phyloP scores from a whole-genome alignment of 2,797 vertebrate species.

The Falco rusticolus region DNA sequence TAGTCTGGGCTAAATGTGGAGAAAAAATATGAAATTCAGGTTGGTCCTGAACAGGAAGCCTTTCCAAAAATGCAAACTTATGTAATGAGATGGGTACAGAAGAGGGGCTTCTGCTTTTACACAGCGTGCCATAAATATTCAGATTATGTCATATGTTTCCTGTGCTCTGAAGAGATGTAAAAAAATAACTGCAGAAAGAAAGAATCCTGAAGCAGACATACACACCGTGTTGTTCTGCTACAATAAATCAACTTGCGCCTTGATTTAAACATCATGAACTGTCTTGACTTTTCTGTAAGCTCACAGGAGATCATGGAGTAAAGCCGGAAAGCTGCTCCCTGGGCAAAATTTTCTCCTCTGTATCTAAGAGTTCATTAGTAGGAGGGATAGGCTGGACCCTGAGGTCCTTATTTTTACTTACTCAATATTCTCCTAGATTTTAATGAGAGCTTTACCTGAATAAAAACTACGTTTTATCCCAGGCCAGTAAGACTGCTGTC shows the following conservation, averaged over 20 bases:
- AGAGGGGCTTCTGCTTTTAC: constrained; percentile 47
- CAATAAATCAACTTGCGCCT: background rate
- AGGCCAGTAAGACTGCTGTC: background rate
- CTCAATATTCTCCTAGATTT: background rate
- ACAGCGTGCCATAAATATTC: constrained; percentile 64
- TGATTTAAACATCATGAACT: background rate
- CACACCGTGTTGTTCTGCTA: background rate
- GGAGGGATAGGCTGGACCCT: background rate
- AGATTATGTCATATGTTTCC: constrained; percentile 55
- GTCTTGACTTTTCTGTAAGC: background rate
- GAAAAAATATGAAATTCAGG: background rate
- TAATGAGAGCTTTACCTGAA: constrained; percentile 35
- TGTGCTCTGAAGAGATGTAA: constrained; percentile 18
- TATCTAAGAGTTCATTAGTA: background rate
- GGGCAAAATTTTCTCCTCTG: background rate
- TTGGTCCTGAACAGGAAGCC: background rate
- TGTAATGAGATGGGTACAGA: constrained; percentile 34
- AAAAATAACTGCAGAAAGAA: background rate
- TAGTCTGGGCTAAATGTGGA: background rate
- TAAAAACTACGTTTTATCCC: background rate
- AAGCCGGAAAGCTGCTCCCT: background rate
- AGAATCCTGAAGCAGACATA: background rate
- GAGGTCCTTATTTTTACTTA: constrained; percentile 27
- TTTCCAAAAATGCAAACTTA: constrained; percentile 27
- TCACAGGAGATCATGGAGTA: background rate